Conservation (phyloP, 1,140 invertebrate species). For the Plectus sambesii region DNA sequence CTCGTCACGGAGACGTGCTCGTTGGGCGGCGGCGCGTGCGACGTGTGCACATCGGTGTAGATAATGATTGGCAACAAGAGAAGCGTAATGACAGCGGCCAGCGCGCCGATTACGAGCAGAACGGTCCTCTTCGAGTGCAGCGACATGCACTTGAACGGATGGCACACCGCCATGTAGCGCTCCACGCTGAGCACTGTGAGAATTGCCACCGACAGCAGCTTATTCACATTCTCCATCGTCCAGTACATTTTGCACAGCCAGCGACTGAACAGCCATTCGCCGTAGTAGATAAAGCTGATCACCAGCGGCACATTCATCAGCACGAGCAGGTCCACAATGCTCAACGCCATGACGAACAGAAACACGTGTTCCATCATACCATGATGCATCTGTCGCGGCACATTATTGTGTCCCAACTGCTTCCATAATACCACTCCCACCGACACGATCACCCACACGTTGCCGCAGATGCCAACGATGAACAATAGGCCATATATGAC, state of each 20-base stretch:
- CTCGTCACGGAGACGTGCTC: slow-evolving; percentile 10
- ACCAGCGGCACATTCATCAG: slow-evolving; percentile 33
- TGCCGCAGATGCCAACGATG: slow-evolving; percentile 25
- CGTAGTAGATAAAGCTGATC: slow-evolving; percentile 28
- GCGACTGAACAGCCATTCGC: slow-evolving; percentile 28
- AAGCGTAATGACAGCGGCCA: slow-evolving; percentile 21
- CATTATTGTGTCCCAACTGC: slow-evolving; percentile 23
- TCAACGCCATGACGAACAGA: slow-evolving; percentile 27
- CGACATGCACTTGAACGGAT: slow-evolving; percentile 21
- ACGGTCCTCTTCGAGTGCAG: neutral
- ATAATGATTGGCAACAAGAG: slow-evolving; percentile 35
- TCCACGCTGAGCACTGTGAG: slow-evolving; percentile 34
- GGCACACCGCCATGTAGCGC: slow-evolving; percentile 31
- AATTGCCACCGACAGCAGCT: slow-evolving; percentile 33
- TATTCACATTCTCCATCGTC: slow-evolving; percentile 35
- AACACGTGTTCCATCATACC: slow-evolving; percentile 28
- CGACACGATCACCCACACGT: slow-evolving; percentile 32
- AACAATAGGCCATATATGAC: no score
- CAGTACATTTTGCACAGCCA: slow-evolving; percentile 34
- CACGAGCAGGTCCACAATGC: slow-evolving; percentile 31
- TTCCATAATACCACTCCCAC: slow-evolving; percentile 23
- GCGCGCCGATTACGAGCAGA: slow-evolving; percentile 19
- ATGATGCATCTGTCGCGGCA: no score
- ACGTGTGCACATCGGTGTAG: slow-evolving; percentile 25
- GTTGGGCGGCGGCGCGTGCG: slow-evolving; percentile 4